These are phyloP conservation scores for Cryptoprocta ferox DNA, from an alignment of 2,797 vertebrate genomes.

Conservation along the genomic window DNA sequence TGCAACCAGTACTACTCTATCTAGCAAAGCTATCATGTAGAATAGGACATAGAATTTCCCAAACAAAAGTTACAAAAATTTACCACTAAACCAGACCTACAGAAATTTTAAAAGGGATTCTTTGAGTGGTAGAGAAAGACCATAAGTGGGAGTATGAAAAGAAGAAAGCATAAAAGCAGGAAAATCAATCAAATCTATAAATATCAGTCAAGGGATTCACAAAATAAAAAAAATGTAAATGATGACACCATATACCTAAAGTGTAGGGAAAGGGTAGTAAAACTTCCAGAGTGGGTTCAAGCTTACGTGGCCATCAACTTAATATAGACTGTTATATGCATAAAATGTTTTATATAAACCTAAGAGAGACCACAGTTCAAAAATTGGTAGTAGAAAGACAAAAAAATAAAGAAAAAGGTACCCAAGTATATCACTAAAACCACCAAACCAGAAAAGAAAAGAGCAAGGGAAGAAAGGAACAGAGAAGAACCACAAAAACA, in stretches of 20 bases:
- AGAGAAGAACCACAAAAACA: background rate
- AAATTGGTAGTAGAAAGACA: background rate
- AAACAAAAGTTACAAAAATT: background rate
- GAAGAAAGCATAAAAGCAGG: background rate
- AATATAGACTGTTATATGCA: background rate
- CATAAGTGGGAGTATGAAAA: background rate
- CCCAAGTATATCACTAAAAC: background rate
- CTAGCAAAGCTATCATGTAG: background rate
- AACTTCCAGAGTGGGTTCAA: background rate
- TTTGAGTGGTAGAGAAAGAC: background rate
- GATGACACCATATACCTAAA: background rate
- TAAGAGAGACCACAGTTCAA: background rate
- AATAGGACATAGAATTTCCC: background rate
- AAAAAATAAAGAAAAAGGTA: background rate
- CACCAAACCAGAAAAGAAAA: background rate
- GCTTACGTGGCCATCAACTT: background rate
- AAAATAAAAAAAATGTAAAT: background rate
- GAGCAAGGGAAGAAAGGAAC: background rate
- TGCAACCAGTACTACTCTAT: background rate
- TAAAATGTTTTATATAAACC: background rate
- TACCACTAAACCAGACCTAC: background rate
- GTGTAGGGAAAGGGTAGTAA: background rate
- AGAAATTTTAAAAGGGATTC: background rate
- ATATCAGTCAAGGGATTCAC: background rate
- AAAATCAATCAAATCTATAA: background rate